Evolutionary conservation across 2,888 invertebrate genomes (phyloP), one percentile per base, ranked within the genome.

Genomic region (Athalia cordata): DNA sequence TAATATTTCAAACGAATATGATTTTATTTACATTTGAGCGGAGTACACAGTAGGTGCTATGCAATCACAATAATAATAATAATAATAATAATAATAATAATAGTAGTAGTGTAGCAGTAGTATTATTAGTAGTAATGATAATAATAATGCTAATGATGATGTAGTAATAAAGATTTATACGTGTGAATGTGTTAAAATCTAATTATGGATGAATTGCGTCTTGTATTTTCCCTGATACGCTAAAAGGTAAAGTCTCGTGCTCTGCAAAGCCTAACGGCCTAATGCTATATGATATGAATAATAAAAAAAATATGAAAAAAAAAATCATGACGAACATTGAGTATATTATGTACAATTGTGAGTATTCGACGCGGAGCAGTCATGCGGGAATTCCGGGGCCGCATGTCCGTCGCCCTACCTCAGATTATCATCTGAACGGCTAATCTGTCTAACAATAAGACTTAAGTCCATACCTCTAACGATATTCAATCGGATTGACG

Each of bases 21-120:
- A 84, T 84, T 85, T 85, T 85, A 85, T 85, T 85, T 85, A 85
- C 85, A 85, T 81, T 85, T 85, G 85, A 85, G 85, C 85, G 85
- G 82, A 82, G 83, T 85, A 85, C 85, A 85, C 81, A 83, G 81
- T 83, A 80, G 80, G 81, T 82, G 81, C 83, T 83, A 79, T 81
- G 82, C 82, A 81, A 76, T 76, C 65, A 82, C 81, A 82, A 80
- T 80, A 81, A 81, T 82, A 79, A 81, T 79, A 82, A 79, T 77
- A 78, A 78, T 59, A 81, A 29, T 29, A 29, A 29, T 29, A 29
- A 29, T 29, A 29, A 29, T 29, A 29, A 29, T 29, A 29, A 29
- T 29, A 29, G 2, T 29, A 29, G 29, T 29, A 29, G 29, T 29
- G 29, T 29, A 29, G 29, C 29, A 29, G 29, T 29, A 29, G 29